phyloP scores from a whole-genome alignment of 2,113 vertebrate species.

The Euleptes europaea region DNA sequence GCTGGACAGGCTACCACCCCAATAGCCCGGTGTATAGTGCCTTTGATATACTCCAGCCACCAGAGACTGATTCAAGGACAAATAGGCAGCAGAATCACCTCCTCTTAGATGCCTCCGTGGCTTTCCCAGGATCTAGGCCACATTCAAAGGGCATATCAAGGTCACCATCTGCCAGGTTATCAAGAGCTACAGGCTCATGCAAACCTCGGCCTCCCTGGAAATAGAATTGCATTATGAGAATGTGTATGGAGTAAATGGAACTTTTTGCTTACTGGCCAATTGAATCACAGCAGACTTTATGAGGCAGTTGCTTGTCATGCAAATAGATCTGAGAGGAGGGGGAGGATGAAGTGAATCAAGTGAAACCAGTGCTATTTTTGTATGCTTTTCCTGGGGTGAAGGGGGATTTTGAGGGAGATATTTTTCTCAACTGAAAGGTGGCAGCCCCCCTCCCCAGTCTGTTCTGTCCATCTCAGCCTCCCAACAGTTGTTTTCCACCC shows the following conservation, averaged over 20 bases:
- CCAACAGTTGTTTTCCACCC: too few relatives aligned
- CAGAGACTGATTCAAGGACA: background rate
- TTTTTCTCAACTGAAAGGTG: background rate
- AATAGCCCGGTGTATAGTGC: slow-evolving; percentile 23
- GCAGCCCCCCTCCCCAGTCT: background rate
- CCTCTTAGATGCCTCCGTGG: background rate
- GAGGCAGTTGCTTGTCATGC: background rate
- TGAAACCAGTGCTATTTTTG: too few relatives aligned
- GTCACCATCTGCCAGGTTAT: background rate
- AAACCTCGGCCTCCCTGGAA: slow-evolving; percentile 74
- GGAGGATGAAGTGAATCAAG: background rate
- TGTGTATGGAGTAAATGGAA: too few relatives aligned
- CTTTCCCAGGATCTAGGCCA: slow-evolving; percentile 5
- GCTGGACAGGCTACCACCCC: slow-evolving; percentile 45
- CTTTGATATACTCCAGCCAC: rapidly evolving
- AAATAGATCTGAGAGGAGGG: background rate
- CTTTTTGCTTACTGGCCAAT: background rate
- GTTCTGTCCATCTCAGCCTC: too few relatives aligned
- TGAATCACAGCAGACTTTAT: background rate
- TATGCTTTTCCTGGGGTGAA: too few relatives aligned
- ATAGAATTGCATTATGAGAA: slow-evolving; percentile 34
- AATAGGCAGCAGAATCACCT: background rate
- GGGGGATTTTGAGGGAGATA: too few relatives aligned
- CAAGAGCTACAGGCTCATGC: background rate
- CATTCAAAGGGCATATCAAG: background rate